Evolutionary conservation across 2,888 invertebrate species (phyloP), one percentile per base, ranked within the genome.

Genomic region (Philaethria dido): DNA sequence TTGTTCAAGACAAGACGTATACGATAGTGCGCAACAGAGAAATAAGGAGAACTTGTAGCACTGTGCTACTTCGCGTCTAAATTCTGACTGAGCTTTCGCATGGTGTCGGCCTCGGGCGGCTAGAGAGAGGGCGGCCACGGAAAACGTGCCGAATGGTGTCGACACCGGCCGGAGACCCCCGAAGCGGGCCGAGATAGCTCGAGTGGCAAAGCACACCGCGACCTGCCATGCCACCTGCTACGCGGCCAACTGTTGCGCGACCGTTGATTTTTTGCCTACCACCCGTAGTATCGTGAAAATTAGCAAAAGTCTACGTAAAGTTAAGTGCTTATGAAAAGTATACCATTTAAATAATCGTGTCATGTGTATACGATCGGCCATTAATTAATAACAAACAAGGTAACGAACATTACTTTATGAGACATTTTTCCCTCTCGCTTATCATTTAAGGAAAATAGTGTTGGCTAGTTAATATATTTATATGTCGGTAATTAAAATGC

Each of bases 171-270:
- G 69, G 80, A 59, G 48, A 75, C 74, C 54, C 52, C 66, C 74
- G 75, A 73, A 62, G 36, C 29, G 45, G 47, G 72, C 77, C 87
- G 87, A 86, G 71, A 68, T 68, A 22, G 69, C 69, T 75, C 86
- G 86, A 84, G 71, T 70, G 64, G 73, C 79, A 84, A 85, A 83
- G 75, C 75, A 77, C 77, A 74, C 62, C 66, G 75, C 82, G 89
- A 90, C 92, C 91, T 91, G 91, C 87, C 90, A 84, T 84, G 85
- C 90, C 91, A 91, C 92, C 92, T 91, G 91, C 90, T 86, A 80
- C 84, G 70, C 68, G 77, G 81, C 91, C 92, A 92, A 92, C 92
- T 92, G 92, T 92, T 92, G 89, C 89, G 80, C 89, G 89, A 88
- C 92, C 89, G 92, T 92, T 91, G 88, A 87, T 89, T 91, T 92